Evolutionary conservation across 2,888 invertebrate species (phyloP).

Genomic region (Creontiades dilutus): DNA sequence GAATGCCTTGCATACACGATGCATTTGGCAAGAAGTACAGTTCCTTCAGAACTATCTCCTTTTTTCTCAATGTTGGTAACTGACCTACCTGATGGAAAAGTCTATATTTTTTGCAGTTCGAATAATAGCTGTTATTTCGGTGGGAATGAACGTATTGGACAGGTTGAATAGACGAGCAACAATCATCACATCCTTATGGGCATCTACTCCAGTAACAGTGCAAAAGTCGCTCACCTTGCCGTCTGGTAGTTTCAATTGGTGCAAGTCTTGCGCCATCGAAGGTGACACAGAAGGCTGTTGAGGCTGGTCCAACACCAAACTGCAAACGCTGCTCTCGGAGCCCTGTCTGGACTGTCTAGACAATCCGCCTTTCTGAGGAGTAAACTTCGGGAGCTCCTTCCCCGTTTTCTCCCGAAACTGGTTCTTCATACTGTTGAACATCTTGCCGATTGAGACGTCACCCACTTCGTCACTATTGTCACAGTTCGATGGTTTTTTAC

Average conservation of each 20-base stretch:
- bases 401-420: conserved; percentile 94
- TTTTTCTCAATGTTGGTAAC: too few relatives aligned
- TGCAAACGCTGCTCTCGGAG: conserved; percentile 79
- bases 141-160: too few relatives aligned
- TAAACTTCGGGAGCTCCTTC: conserved; percentile 84
- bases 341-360: conserved; percentile 79
- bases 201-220: too few relatives aligned
- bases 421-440: conserved; percentile 93
- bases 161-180: too few relatives aligned
- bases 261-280: conserved; percentile 64
- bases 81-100: too few relatives aligned
- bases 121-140: too few relatives aligned
- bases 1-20: background rate
- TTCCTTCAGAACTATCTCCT: too few relatives aligned
- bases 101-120: too few relatives aligned
- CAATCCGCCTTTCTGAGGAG: conserved; percentile 80
- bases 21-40: too few relatives aligned
- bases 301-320: conserved; percentile 78
- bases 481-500: background rate
- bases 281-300: conserved; percentile 69
- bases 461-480: conserved; percentile 1
- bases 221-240: conserved; percentile 77
- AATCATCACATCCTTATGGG: too few relatives aligned
- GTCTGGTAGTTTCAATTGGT: conserved; percentile 78
- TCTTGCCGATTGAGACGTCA: conserved; percentile 77